phyloP scores from a whole-genome alignment of 2,797 vertebrate species.

The Merluccius polli region DNA sequence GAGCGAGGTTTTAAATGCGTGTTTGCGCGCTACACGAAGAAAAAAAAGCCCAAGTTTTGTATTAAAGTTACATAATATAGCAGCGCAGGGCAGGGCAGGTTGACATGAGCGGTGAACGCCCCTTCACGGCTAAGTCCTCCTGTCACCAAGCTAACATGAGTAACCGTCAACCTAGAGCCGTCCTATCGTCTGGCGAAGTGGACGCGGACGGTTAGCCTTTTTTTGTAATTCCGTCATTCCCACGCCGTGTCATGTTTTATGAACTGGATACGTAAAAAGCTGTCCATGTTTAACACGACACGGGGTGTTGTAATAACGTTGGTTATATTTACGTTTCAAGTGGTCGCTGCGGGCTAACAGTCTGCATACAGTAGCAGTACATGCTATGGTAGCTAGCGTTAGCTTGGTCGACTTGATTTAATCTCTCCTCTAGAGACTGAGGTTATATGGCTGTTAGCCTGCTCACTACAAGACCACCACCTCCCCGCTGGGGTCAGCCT shows the following conservation, averaged over 20 bases:
- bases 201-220: too few relatives aligned
- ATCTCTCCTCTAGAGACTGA: background rate
- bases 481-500: background rate
- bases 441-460: background rate
- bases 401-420: background rate
- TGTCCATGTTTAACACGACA: too few relatives aligned
- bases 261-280: too few relatives aligned
- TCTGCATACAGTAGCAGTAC: background rate
- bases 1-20: background rate
- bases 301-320: background rate
- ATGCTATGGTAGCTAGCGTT: slow-evolving; percentile 1
- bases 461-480: background rate
- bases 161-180: too few relatives aligned
- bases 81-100: slow-evolving; percentile 55
- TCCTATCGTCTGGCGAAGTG: too few relatives aligned
- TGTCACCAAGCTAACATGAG: slow-evolving; percentile 53
- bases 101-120: slow-evolving; percentile 71
- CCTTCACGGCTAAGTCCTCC: slow-evolving; percentile 56
- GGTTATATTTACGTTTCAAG: background rate
- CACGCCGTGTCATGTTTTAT: too few relatives aligned
- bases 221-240: too few relatives aligned
- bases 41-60: background rate
- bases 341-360: background rate
- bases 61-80: slow-evolving; percentile 66
- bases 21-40: too few relatives aligned